phyloP scores from a whole-genome alignment of 1,140 invertebrate genomes.

The Drosophila tsacasi region DNA sequence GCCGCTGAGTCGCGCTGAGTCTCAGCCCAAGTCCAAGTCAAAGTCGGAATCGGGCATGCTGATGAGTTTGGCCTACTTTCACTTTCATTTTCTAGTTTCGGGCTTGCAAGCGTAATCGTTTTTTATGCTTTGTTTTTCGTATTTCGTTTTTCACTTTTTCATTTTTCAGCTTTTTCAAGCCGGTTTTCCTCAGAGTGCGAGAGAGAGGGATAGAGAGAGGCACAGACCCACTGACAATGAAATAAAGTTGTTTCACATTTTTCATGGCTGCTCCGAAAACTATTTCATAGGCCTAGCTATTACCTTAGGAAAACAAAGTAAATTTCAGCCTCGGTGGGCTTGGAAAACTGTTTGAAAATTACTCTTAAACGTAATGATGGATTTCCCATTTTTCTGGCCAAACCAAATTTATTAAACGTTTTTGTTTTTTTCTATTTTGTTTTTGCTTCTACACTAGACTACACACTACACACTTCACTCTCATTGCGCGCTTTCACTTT shows the following conservation, averaged over 20 bases:
- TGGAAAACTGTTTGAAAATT: conserved; percentile 58
- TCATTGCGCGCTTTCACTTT: conserved; percentile 67
- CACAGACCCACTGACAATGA: conserved; percentile 68
- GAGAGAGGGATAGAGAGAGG: neutral
- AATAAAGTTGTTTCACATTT: conserved; percentile 80
- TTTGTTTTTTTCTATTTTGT: conserved; percentile 4
- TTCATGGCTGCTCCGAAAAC: conserved; percentile 66
- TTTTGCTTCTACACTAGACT: conserved; percentile 29
- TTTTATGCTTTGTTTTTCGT: conserved; percentile 16
- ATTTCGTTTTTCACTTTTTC: conserved; percentile 41
- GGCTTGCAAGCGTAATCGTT: conserved; percentile 53
- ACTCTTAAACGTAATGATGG: conserved; percentile 43
- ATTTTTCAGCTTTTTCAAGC: conserved; percentile 51
- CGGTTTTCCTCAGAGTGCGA: conserved; percentile 57
- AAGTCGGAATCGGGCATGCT: conserved; percentile 60
- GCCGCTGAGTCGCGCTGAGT: neutral
- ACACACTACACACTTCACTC: conserved; percentile 31
- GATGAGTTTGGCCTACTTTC: conserved; percentile 82
- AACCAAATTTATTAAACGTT: conserved; percentile 53
- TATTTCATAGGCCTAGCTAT: conserved; percentile 39
- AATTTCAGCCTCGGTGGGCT: conserved; percentile 6
- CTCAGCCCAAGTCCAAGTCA: conserved; percentile 27
- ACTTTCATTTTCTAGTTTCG: conserved; percentile 73
- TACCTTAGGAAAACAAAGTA: conserved; percentile 14
- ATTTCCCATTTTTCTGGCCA: conserved; percentile 42